phyloP scores from a whole-genome alignment of 2,797 vertebrate species.

The Agapornis canus region DNA sequence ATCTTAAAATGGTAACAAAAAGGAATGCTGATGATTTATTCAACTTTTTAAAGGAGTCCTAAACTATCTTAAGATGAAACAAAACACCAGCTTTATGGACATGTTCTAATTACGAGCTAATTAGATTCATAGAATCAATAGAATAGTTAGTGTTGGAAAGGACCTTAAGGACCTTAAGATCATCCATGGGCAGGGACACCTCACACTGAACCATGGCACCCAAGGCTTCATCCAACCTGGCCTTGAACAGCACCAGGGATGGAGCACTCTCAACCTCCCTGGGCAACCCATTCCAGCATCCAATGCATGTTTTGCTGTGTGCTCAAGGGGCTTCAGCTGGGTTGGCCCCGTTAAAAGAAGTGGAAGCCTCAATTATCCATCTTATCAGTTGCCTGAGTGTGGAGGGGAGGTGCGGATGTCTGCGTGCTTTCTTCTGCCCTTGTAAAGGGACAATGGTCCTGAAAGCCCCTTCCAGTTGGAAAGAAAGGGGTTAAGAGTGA shows the following conservation, averaged over 20 bases:
- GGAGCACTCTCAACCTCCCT: too few relatives aligned
- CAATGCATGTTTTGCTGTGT: neutral
- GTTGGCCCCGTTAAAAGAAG: neutral
- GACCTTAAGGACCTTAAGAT: too few relatives aligned
- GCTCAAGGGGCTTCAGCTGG: neutral
- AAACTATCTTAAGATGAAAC: slow-evolving; percentile 16
- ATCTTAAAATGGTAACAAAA: slow-evolving; percentile 26
- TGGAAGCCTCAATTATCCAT: neutral
- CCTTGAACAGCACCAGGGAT: too few relatives aligned
- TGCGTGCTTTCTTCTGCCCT: neutral
- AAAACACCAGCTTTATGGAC: neutral
- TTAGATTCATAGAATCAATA: too few relatives aligned
- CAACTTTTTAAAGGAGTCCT: neutral
- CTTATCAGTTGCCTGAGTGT: accelerated
- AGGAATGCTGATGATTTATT: slow-evolving; percentile 10
- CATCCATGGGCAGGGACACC: too few relatives aligned
- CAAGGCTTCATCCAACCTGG: too few relatives aligned
- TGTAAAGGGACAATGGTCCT: accelerated
- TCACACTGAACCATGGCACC: too few relatives aligned
- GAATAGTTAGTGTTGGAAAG: too few relatives aligned
- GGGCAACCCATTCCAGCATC: too few relatives aligned
- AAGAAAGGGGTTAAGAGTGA: slow-evolving; percentile 13
- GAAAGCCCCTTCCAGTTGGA: neutral
- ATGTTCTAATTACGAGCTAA: neutral
- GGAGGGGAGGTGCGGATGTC: neutral